Evolutionary conservation across 2,888 invertebrate species (phyloP).

Genomic region (Sceliomorpha sp.): DNA sequence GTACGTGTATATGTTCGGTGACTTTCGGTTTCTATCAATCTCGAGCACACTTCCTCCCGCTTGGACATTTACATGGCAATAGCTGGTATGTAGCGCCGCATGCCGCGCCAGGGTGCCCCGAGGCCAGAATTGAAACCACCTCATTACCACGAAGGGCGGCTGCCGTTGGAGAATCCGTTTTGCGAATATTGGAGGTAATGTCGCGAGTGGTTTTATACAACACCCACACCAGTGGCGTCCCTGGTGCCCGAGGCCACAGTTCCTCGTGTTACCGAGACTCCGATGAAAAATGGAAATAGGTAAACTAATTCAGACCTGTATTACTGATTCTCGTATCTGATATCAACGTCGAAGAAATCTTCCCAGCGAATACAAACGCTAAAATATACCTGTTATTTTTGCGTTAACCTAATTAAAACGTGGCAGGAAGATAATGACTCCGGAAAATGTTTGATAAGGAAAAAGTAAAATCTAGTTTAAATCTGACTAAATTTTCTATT

Average conservation of each 20-base stretch:
- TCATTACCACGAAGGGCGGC: conserved; percentile 74
- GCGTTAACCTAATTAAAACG: no score
- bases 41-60: conserved; percentile 64
- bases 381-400: no score
- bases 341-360: no score
- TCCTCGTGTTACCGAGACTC: conserved; percentile 63
- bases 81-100: conserved; percentile 62
- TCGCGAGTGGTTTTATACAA: conserved; percentile 78
- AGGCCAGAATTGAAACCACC: conserved; percentile 80
- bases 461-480: no score
- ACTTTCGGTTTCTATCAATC: conserved; percentile 65
- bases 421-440: no score
- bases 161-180: conserved; percentile 77
- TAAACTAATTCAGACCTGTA: conserved; percentile 49
- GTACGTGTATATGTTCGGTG: no score
- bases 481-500: no score
- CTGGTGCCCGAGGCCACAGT: conserved; percentile 62
- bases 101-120: conserved; percentile 67
- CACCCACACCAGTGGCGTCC: conserved; percentile 65
- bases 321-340: conserved; percentile 9
- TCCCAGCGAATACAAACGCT: no score
- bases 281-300: conserved; percentile 79
- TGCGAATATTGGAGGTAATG: conserved; percentile 80
- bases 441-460: no score
- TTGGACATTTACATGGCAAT: conserved; percentile 73